Evolutionary conservation across 2,888 invertebrate genomes (phyloP), one percentile per base, ranked within the genome.

Genomic region (Tipula lateralis): DNA sequence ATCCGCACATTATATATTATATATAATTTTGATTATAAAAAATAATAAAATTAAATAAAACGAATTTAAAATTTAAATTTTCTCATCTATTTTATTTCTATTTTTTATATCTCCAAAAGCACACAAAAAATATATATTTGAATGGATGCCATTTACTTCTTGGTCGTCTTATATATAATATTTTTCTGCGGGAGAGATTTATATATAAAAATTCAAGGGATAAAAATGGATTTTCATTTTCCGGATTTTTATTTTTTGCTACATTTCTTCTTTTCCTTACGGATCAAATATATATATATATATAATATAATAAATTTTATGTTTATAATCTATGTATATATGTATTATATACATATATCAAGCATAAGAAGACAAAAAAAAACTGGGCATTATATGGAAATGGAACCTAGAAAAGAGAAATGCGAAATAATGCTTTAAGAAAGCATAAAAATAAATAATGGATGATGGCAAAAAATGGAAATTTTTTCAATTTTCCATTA

Each of bases 11-110:
- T 36, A 36, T 36, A 36, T 36, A 36, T 36, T n/a, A n/a, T n/a
- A n/a, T n/a, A n/a, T n/a, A n/a, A n/a, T n/a, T n/a, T n/a, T n/a
- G n/a, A n/a, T n/a, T n/a, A n/a, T n/a, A n/a, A 66, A 66, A 66
- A 66, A 66, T 66, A 66, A 66, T 66, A 44, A 44, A 44, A 44
- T 44, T 44, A 44, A 44, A 44, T 44, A 66, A 66, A 66, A 66
- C 19, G 24, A 66, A n/a, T n/a, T n/a, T n/a, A n/a, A n/a, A 66
- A 66, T 66, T 66, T 66, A 66, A 66, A 66, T 66, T 66, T 66
- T 66, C 66, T 66, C 66, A 66, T 66, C 19, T 24, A 66, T 66
- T 66, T 66, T 66, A 66, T 66, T 66, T 66, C 24, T 24, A 19
- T 66, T 66, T 66, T 66, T 44, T 44, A 44, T 24, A 24, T 66